Percentiles rank a stretch among this genome's conserved stretches.
phyloP scores from a whole-genome alignment of 2,888 invertebrate species.

The Erebia ligea region DNA sequence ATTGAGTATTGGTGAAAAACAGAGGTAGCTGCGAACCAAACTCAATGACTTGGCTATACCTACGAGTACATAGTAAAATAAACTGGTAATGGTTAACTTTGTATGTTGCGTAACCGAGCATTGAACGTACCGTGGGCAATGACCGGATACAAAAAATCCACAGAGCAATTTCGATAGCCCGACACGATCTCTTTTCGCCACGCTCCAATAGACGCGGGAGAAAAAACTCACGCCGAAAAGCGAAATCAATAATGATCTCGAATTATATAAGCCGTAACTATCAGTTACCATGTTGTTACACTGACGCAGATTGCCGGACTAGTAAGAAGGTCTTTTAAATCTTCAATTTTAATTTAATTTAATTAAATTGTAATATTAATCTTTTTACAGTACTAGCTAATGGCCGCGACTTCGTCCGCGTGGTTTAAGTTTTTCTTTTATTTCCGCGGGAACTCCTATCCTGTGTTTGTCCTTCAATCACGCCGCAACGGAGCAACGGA shows the following conservation, averaged over 20 bases:
- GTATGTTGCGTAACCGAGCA: conserved; percentile 36
- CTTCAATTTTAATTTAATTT: too few species aligned
- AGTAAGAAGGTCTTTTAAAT: too few species aligned
- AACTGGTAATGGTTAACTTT: conserved; percentile 12
- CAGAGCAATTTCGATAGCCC: conserved; percentile 32
- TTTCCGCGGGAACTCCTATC: too few species aligned
- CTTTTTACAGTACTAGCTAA: too few species aligned
- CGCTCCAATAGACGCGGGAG: conserved; percentile 32
- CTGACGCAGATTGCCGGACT: not conserved
- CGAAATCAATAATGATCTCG: conserved; percentile 17
- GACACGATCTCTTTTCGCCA: conserved; percentile 36
- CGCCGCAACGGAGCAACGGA: too few species aligned
- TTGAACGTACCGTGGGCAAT: conserved; percentile 36
- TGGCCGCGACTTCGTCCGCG: too few species aligned
- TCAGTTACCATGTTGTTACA: not conserved
- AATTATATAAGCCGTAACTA: conserved; percentile 18
- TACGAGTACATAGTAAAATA: too few species aligned
- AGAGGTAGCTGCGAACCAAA: not conserved
- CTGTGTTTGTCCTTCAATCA: too few species aligned
- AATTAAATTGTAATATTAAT: too few species aligned
- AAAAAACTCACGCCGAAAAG: conserved; percentile 19
- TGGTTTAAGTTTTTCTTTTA: too few species aligned
- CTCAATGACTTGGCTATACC: not conserved
- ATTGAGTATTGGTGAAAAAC: too few species aligned
- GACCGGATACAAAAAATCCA: conserved; percentile 42